These are phyloP conservation scores for Taxidea taxus DNA, from an alignment of 2,113 vertebrate species.

Conservation along the genomic window DNA sequence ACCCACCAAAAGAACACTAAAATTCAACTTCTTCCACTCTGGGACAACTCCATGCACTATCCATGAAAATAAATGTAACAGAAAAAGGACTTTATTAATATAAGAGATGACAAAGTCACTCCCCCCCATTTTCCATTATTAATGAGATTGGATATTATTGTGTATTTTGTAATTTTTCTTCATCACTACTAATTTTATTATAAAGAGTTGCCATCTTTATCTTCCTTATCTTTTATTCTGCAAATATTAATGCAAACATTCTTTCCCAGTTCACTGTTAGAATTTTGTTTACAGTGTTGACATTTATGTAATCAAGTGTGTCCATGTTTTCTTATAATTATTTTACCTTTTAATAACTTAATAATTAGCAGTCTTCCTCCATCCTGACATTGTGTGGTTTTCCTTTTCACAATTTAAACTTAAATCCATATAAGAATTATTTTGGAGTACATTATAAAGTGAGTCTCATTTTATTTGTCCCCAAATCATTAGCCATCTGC, in stretches of 20 bases:
- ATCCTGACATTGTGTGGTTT: not conserved
- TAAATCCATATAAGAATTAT: not conserved
- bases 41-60: not conserved
- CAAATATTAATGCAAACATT: not conserved
- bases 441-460: not conserved
- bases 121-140: not conserved
- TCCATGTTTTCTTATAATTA: not conserved
- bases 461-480: not conserved
- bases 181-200: not conserved
- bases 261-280: not conserved
- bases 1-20: not conserved
- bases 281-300: not conserved
- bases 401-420: not conserved
- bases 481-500: not conserved
- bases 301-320: not conserved
- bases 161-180: not conserved
- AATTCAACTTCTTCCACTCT: not conserved
- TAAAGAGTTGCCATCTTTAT: not conserved
- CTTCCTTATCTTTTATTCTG: not conserved
- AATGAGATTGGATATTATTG: not conserved
- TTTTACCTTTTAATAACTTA: not conserved
- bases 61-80: not conserved
- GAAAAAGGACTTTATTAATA: not conserved
- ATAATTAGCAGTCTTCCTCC: not conserved
- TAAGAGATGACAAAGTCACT: not conserved